Base-by-base conservation (phyloP, 2,888 invertebrate genomes). In the Caenorhabditis zanzibari region DNA sequence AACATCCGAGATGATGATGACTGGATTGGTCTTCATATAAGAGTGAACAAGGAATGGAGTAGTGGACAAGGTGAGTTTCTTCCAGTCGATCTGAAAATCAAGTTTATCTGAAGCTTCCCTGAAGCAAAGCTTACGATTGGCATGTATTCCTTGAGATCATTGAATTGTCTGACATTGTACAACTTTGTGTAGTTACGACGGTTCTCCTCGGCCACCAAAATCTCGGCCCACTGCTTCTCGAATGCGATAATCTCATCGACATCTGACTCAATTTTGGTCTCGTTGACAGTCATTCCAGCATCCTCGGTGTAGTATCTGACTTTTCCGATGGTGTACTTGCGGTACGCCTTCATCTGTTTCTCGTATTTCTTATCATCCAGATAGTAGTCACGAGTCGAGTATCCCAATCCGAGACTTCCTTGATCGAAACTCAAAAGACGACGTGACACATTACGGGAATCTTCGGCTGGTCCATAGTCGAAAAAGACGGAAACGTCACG, bases 1-100 rank as follows among this genome's bases (percentile, higher is more conserved):
- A 49, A 86, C 66, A 61, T 89, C 89, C 2, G 85, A 58, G 58
- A 89, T 82, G 59, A 86, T 76, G 59, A 88, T 81, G 14, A 86
- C 86, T 69, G 93, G 93, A 58, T 92, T 89, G 32, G 90, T 85
- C 52, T 91, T 89, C 59, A 93, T 58, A 56, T 90, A 86, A 5
- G 86, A 69, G 79, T 90, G 90, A 75, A 91, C 89, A 9, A 89
- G 89, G 61, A 85, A 89, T 16, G 92, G 92, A 61, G 90, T 89
- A n/a, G 91, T 73, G 0, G 88, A 77, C 7, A 88, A 81, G 66
- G 92, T 89, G 61, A 91, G 90, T 24, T 82, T 82, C 58, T 89
- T 71, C 92, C 92, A 92, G 86, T 92, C 90, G 64, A 92, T 86
- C 90, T 91, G 68, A 58, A 88, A 74, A 12, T 14, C 1, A 52